Base-by-base conservation (phyloP, 2,113 vertebrate genomes). In the Nannospalax galili region DNA sequence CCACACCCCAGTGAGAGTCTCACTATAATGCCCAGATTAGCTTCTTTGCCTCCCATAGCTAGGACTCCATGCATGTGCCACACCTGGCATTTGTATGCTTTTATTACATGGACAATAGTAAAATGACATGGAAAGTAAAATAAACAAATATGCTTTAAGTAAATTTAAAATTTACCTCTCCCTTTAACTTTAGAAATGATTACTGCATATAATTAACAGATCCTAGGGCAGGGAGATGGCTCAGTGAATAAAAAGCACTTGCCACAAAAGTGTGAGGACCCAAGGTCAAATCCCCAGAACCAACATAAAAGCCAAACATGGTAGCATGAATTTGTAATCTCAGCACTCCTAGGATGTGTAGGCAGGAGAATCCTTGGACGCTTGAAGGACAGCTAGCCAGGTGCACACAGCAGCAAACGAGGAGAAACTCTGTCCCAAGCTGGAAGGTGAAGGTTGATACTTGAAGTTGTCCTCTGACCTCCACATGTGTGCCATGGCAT, bases 121-220 rank as follows among this genome's bases (percentile, higher is more conserved):
- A 93, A 94, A 52, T 84, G 67, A 91, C 28, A 37, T 85, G 62
- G 16, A 75, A 8, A 40, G 22, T 80, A 92, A 96, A 97, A 96
- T 42, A 85, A 82, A 78, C 70, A 92, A 32, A 62, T 77, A 60
- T 1, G 1, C 40, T 90, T 93, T 89, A 85, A 95, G 77, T 88
- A 62, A 82, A 89, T 40, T 35, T 56, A 72, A 72, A 86, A 72
- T 40, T 75, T 35, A 85, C 9, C 42, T 86, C 42, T 77, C 56
- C 26, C 19, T 22, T 87, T 56, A 42, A 70, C 16, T 81, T 87
- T 62, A 58, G 30, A 86, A 86, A 72, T 86, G 84, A 62, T 58
- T 75, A 65, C 52, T 65, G 65, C 37, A 37, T 30, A 86, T 70
- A 64, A 72, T 37, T 58, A 60, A 40, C 20, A 37, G 45, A 37